Evolutionary conservation across 2,113 vertebrate species (phyloP).

Genomic region (Sterrhoptilus dennistouni): DNA sequence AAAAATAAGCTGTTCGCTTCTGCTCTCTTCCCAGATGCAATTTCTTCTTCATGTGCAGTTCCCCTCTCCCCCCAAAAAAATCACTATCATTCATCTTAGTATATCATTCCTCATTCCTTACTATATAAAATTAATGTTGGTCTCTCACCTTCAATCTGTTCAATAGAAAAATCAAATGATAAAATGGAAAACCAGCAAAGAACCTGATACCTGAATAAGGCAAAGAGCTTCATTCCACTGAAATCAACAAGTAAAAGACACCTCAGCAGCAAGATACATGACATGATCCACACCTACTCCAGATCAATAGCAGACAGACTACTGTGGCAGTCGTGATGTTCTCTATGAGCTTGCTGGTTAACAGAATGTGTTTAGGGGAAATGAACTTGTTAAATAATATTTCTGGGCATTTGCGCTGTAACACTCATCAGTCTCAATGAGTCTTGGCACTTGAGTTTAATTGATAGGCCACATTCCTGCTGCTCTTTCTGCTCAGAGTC

Average conservation of each 20-base stretch:
- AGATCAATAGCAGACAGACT: not conserved
- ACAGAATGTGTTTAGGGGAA: not conserved
- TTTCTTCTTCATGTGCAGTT: not conserved
- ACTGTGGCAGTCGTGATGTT: not conserved
- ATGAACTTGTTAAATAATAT: not conserved
- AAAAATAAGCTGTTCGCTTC: not conserved
- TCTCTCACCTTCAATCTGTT: not conserved
- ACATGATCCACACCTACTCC: not conserved
- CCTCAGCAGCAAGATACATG: not conserved
- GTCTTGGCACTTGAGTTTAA: not conserved
- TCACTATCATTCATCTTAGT: not conserved
- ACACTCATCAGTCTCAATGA: not conserved
- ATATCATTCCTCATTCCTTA: not conserved
- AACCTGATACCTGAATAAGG: not conserved
- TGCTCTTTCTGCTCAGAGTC: not conserved
- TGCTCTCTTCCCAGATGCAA: not conserved
- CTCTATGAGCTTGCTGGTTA: not conserved
- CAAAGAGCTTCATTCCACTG: not conserved
- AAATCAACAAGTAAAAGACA: not conserved
- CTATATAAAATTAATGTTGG: not conserved
- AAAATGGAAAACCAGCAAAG: not conserved
- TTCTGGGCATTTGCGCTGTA: not conserved
- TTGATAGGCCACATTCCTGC: not conserved
- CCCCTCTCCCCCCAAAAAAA: rapidly evolving
- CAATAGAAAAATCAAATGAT: not conserved